Evolutionary conservation across 2,797 vertebrate genomes (phyloP), one percentile per base, ranked within the genome.

Genomic region (Morelia viridis): DNA sequence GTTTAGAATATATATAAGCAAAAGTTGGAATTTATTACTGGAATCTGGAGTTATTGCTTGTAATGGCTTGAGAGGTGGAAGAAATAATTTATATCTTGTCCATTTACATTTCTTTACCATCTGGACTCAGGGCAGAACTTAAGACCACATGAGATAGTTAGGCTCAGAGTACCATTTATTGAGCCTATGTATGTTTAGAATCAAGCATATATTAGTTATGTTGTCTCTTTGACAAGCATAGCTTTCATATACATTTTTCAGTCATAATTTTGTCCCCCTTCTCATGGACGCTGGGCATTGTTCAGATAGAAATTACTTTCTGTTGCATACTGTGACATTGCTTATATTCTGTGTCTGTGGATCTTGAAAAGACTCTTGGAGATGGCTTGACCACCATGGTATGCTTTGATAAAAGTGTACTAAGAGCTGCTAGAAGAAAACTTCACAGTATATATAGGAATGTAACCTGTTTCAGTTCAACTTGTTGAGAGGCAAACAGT

Each of bases 1-100:
- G 57, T 88, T 95, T 94, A 87, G 53, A 60, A 92, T 93, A 91
- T 95, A 91, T 86, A 95, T 80, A 50, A 91, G 64, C 88, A 94
- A 96, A 22, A 53, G 85, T 92, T 62, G 31, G 92, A 35, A 94
- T 87, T 92, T 83, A 85, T 95, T 92, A 89, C 88, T 95, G 91
- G 58, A 93, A 57, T 71, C 24, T 76, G 87, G 94, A 92, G 57
- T 61, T 19, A 0, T 31, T 13, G 46, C 64, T 10, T 31, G 0
- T 90, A 61, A 35, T 68, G 50, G 35, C 35, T 11, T 15, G 26
- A 28, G 58, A 71, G 35, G 58, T 93, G 46, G 3, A 62, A 53
- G 28, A 71, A 53, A 46, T 61, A 62, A 28, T 56, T 76, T 80
- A 8, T n/a, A 7, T 22, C 28, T 76, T 15, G 15, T n/a, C 8